phyloP scores from a whole-genome alignment of 2,797 vertebrate species.

The Sebastes nivosus region DNA sequence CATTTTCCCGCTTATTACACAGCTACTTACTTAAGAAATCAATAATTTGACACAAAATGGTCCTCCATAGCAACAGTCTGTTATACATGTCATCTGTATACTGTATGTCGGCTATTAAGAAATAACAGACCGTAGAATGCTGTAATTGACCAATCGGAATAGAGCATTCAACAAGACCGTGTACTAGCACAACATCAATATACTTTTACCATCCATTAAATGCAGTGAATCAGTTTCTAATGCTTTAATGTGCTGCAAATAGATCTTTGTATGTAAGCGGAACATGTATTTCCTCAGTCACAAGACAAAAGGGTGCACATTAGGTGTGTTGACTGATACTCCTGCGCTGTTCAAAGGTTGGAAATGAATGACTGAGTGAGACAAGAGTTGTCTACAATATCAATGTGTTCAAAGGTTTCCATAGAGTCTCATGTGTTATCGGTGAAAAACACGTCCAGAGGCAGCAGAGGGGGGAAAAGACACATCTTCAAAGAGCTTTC shows the following conservation, averaged over 20 bases:
- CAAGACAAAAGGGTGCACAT: constrained; percentile 4
- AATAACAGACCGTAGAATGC: not conserved
- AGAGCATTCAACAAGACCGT: not conserved
- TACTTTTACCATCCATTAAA: not conserved
- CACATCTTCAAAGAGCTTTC: constrained; percentile 46
- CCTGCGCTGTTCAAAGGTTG: constrained; percentile 31
- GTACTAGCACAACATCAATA: not conserved
- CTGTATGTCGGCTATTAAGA: not conserved
- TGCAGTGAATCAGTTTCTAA: not conserved
- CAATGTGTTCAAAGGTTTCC: constrained; percentile 51
- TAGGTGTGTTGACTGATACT: constrained; percentile 30
- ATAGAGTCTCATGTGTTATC: constrained; percentile 15
- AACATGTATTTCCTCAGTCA: not conserved
- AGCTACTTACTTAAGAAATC: too few species aligned
- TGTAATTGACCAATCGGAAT: not conserved
- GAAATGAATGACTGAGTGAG: constrained; percentile 44
- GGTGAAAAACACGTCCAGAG: constrained; percentile 39
- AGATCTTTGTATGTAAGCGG: not conserved
- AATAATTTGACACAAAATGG: too few species aligned
- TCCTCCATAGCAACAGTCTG: not conserved
- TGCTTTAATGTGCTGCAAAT: not conserved
- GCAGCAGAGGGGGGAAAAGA: not conserved
- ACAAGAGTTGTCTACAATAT: constrained; percentile 42
- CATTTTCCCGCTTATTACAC: too few species aligned
- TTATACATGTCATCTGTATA: not conserved